phyloP scores from a whole-genome alignment of 2,113 vertebrate species.

The Paracanthobrama guichenoti region DNA sequence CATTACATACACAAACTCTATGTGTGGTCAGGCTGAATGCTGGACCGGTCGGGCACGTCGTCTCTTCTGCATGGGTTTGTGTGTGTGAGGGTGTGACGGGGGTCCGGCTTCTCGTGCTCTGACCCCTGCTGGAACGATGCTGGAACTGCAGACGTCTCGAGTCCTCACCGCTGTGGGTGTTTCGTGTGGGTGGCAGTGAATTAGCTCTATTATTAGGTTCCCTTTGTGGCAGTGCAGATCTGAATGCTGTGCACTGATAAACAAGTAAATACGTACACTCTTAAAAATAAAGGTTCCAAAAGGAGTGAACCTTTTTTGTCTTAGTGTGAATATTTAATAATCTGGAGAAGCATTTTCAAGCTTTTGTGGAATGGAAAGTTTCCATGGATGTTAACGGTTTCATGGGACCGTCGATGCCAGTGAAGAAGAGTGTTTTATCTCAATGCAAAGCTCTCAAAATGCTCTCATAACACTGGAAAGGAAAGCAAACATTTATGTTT shows the following conservation, averaged over 20 bases:
- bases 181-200: not conserved
- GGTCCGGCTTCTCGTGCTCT: slow-evolving; percentile 38
- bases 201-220: not conserved
- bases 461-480: no score
- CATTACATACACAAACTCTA: not conserved
- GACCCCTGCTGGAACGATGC: slow-evolving; percentile 67
- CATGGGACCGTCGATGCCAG: no score
- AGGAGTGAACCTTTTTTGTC: no score
- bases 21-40: slow-evolving; percentile 30
- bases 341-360: no score
- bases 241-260: not conserved
- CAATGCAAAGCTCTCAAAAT: not conserved
- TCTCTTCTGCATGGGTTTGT: no score
- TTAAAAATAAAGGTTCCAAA: not conserved
- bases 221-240: not conserved
- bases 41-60: not conserved
- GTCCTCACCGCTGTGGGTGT: not conserved
- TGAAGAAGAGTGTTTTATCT: not conserved
- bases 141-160: slow-evolving; percentile 47
- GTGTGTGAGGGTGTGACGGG: not conserved
- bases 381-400: no score
- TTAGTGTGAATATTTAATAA: no score
- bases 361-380: no score
- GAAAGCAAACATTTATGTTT: not conserved
- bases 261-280: no score